phyloP scores from a whole-genome alignment of 2,113 vertebrate species.

The Henicopernis longicauda region DNA sequence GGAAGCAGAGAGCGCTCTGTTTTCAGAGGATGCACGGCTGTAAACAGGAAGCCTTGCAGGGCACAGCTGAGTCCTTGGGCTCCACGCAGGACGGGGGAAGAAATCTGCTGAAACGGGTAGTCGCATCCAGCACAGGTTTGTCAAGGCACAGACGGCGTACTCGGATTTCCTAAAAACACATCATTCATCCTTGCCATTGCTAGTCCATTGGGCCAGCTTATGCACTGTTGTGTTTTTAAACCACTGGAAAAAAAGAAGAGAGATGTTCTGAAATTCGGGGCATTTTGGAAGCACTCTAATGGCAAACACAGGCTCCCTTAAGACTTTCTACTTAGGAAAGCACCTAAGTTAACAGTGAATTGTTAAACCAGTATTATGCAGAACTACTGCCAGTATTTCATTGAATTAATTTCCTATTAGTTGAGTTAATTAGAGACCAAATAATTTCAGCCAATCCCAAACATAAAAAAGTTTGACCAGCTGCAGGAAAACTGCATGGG shows the following conservation, averaged over 20 bases:
- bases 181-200: neutral
- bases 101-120: neutral
- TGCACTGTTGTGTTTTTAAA: neutral
- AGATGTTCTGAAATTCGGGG: neutral
- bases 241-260: neutral
- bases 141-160: accelerated
- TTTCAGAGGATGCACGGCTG: conserved; percentile 40
- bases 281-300: neutral
- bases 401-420: conserved; percentile 1
- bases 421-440: neutral
- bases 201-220: neutral
- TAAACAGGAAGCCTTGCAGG: conserved; percentile 80
- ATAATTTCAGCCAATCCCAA: neutral
- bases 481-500: neutral
- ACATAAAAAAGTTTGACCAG: neutral
- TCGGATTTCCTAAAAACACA: neutral
- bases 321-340: neutral
- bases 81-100: neutral
- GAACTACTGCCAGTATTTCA: neutral
- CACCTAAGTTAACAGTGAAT: neutral
- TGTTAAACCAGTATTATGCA: neutral
- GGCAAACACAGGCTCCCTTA: neutral
- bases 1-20: conserved; percentile 56
- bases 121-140: neutral
- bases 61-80: conserved; percentile 13